These are phyloP conservation scores for Rhaphigaster nebulosa DNA, from an alignment of 2,888 invertebrate genomes.

Conservation along the genomic window DNA sequence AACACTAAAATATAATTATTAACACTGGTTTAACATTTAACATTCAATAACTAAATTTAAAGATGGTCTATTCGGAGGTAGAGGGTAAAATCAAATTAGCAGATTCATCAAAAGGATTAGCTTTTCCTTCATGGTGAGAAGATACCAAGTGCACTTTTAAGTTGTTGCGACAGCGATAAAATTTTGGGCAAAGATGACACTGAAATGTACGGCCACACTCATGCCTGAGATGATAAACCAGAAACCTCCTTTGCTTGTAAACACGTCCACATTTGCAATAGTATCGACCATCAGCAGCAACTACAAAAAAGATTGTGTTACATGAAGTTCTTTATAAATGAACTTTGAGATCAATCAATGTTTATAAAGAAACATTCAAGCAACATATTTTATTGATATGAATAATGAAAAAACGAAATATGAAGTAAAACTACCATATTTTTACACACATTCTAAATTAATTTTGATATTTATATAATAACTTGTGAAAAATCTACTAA, in stretches of 20 bases:
- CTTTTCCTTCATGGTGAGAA: conserved; percentile 6
- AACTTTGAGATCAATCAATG: not conserved
- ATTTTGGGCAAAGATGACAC: conserved; percentile 58
- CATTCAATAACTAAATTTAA: not conserved
- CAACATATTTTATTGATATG: not conserved
- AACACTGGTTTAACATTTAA: not conserved
- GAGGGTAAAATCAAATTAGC: not conserved
- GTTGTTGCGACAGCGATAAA: conserved; percentile 51
- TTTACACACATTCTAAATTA: not conserved
- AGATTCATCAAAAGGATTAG: not conserved
- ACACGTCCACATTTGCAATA: conserved; percentile 60
- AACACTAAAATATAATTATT: not conserved
- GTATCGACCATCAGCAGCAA: conserved; percentile 57
- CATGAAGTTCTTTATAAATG: not conserved
- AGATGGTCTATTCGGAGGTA: not conserved
- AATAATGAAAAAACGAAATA: not conserved
- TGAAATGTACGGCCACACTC: conserved; percentile 60
- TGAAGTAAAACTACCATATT: not conserved
- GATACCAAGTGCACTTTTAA: conserved; percentile 52
- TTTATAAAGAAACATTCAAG: not conserved
- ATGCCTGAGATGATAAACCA: conserved; percentile 57
- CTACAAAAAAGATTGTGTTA: conserved; percentile 42
- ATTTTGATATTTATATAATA: not conserved
- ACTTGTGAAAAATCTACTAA: not conserved
- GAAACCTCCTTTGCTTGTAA: conserved; percentile 57